Percentiles rank a stretch among this genome's conserved stretches.
Evolutionary conservation across 2,797 vertebrate species (phyloP).

Genomic region (Toxotes lorentzi): DNA sequence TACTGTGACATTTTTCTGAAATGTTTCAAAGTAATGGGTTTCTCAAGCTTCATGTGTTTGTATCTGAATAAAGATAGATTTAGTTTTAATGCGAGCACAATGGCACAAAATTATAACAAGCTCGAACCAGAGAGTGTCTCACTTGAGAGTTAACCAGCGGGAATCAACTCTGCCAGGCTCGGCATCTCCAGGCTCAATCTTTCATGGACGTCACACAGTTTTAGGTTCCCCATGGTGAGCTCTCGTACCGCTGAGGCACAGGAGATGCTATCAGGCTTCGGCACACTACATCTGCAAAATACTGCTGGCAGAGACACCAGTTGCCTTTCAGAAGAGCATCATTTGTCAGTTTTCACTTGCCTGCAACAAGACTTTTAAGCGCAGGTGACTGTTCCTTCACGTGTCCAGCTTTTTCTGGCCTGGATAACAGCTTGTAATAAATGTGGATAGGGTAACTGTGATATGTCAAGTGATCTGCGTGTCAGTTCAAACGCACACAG

Average conservation of each 20-base stretch:
- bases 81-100: neutral
- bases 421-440: conserved; percentile 4
- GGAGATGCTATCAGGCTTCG: conserved; percentile 55
- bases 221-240: conserved; percentile 55
- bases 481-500: neutral
- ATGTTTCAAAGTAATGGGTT: neutral
- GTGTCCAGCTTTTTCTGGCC: neutral
- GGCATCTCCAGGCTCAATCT: conserved; percentile 44
- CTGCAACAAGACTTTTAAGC: conserved; percentile 5
- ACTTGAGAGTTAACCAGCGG: conserved; percentile 46
- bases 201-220: conserved; percentile 58
- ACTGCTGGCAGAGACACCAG: conserved; percentile 40
- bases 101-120: conserved; percentile 23
- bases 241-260: conserved; percentile 42
- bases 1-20: neutral
- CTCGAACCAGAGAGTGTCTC: conserved; percentile 31
- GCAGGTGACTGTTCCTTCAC: conserved; percentile 25
- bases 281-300: conserved; percentile 30
- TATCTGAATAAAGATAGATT: conserved; percentile 2
- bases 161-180: conserved; percentile 38
- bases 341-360: conserved; percentile 17
- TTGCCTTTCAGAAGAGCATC: conserved; percentile 45
- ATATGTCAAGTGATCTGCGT: neutral
- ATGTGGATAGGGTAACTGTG: neutral
- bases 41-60: neutral